Conservation (phyloP, 2,113 vertebrate species). For the Saimiri boliviensis region DNA sequence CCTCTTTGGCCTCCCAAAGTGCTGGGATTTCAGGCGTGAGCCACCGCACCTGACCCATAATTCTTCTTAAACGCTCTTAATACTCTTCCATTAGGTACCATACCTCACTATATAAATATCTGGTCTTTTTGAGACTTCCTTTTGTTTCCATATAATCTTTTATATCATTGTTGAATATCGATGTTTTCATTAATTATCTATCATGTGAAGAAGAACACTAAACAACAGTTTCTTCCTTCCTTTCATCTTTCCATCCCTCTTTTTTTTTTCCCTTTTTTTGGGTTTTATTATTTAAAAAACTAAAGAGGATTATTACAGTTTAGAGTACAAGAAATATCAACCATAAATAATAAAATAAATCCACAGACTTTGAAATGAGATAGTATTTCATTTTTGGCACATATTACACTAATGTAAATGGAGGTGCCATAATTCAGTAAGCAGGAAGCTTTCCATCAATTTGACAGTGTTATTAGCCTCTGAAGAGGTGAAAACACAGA, state of each 20-base stretch:
- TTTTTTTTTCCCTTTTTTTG: background rate
- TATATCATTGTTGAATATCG: background rate
- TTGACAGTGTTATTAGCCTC: slow-evolving; percentile 73
- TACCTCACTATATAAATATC: background rate
- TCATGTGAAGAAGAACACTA: background rate
- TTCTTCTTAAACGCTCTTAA: background rate
- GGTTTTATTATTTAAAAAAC: background rate
- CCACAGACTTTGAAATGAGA: slow-evolving; percentile 51
- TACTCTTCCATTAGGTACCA: background rate
- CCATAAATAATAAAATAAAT: slow-evolving; percentile 73
- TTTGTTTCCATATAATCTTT: background rate
- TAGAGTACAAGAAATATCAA: slow-evolving; percentile 55
- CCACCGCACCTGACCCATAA: background rate
- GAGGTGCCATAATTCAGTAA: slow-evolving; percentile 74
- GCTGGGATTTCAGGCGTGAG: too few species aligned
- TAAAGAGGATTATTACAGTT: background rate
- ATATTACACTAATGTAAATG: slow-evolving; percentile 63
- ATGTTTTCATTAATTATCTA: background rate
- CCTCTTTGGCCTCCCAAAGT: too few species aligned
- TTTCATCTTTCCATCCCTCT: background rate
- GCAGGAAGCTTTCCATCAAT: slow-evolving; percentile 69
- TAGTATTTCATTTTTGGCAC: slow-evolving; percentile 70
- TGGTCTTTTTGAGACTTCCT: background rate
- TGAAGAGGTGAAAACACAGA: slow-evolving; percentile 65
- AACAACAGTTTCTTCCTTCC: background rate